These are phyloP conservation scores for Caerostris extrusa DNA, from an alignment of 1,140 invertebrate species.

Conservation along the genomic window DNA sequence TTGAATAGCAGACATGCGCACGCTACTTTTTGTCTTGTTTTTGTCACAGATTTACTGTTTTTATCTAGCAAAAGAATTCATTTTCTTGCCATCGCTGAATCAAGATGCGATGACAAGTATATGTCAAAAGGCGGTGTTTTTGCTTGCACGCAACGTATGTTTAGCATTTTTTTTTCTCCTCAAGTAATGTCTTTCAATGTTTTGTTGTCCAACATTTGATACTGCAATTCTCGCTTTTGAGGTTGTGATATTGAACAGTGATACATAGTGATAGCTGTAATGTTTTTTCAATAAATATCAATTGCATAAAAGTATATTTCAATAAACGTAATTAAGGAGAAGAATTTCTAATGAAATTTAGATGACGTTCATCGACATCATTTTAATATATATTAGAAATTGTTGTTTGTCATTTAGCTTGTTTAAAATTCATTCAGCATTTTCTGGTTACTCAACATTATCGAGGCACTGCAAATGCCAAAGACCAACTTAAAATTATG, in stretches of 20 bases:
- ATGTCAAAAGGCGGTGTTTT: background rate
- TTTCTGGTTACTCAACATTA: too few species aligned
- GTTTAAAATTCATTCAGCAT: too few species aligned
- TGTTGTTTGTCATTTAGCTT: too few species aligned
- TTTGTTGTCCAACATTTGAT: background rate
- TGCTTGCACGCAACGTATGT: background rate
- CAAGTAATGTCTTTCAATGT: background rate
- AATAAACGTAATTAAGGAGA: too few species aligned
- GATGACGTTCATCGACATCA: too few species aligned
- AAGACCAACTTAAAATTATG: too few species aligned
- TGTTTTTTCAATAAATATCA: too few species aligned
- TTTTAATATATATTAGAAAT: too few species aligned
- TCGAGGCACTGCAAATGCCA: too few species aligned
- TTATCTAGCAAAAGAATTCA: background rate
- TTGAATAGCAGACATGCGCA: background rate
- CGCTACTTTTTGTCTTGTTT: background rate
- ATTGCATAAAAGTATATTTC: too few species aligned
- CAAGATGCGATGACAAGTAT: conserved; percentile 8
- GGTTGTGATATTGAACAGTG: background rate
- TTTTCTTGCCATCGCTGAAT: background rate
- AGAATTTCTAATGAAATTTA: too few species aligned
- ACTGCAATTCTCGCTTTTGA: background rate
- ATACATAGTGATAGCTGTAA: too few species aligned
- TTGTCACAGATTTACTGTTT: background rate
- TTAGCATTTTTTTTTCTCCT: background rate